phyloP scores from a whole-genome alignment of 2,888 invertebrate species.

The Schizaphis graminum region DNA sequence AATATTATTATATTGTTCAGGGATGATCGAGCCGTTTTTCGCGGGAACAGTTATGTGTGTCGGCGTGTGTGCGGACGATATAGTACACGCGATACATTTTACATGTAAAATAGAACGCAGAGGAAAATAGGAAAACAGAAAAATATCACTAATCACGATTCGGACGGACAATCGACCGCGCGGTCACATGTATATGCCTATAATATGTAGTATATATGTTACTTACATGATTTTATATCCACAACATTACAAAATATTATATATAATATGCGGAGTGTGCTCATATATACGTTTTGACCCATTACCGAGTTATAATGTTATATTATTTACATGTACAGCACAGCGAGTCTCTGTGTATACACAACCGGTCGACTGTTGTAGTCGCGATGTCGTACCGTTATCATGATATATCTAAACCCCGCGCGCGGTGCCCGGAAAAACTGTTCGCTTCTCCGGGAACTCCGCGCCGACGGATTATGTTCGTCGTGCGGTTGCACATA shows the following conservation, averaged over 20 bases:
- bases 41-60: background rate
- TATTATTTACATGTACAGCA: background rate
- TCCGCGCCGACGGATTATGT: background rate
- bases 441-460: background rate
- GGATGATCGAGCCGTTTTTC: background rate
- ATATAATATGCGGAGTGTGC: no score
- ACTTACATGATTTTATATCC: background rate
- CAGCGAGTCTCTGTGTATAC: background rate
- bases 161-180: background rate
- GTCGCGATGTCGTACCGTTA: background rate
- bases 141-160: background rate
- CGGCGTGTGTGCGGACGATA: background rate
- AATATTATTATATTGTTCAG: background rate
- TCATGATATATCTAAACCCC: background rate
- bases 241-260: background rate
- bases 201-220: no score
- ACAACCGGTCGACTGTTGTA: background rate
- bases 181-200: background rate
- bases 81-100: no score
- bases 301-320: no score
- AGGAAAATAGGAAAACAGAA: background rate
- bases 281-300: no score
- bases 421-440: background rate
- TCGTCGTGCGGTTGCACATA: background rate
- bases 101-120: background rate